Evolutionary conservation across 2,888 invertebrate genomes (phyloP).

Genomic region (Polymixis flavicincta): DNA sequence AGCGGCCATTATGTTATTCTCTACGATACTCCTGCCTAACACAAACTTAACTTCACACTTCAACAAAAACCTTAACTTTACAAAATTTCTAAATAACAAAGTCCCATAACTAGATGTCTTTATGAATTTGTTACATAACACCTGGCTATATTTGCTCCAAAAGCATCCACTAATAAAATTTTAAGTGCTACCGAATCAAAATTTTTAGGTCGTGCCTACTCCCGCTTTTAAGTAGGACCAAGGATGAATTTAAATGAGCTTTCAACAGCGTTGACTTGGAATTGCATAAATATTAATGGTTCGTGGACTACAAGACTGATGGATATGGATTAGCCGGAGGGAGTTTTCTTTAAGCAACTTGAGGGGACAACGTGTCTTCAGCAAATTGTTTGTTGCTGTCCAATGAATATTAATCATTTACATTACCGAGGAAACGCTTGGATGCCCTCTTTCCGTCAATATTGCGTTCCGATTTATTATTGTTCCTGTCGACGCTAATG

Average conservation of each 20-base stretch:
- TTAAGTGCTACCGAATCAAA: conserved; percentile 79
- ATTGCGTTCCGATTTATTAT: conserved; percentile 72
- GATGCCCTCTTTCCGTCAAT: conserved; percentile 67
- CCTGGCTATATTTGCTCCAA: conserved; percentile 49
- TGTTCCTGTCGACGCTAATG: conserved; percentile 77
- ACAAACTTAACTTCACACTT: conserved; percentile 37
- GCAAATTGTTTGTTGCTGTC: conserved; percentile 68
- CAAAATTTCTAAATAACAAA: conserved; percentile 39
- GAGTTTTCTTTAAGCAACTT: conserved; percentile 72
- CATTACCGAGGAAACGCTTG: conserved; percentile 63
- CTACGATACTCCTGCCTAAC: conserved; percentile 17
- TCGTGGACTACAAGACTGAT: conserved; percentile 80
- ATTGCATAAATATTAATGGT: conserved; percentile 88
- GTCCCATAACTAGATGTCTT: conserved; percentile 16
- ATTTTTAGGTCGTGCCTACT: conserved; percentile 80
- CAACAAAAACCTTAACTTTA: conserved; percentile 20
- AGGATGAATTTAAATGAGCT: conserved; percentile 89
- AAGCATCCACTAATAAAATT: conserved; percentile 76
- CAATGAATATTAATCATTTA: conserved; percentile 77
- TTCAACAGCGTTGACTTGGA: conserved; percentile 83
- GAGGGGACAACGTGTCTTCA: conserved; percentile 62
- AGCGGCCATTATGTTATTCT: conserved; percentile 56
- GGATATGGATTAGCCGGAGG: conserved; percentile 80
- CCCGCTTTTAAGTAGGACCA: conserved; percentile 82
- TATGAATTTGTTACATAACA: conserved; percentile 62